phyloP scores from a whole-genome alignment of 2,888 invertebrate genomes.

The Ectemnius cavifrons region DNA sequence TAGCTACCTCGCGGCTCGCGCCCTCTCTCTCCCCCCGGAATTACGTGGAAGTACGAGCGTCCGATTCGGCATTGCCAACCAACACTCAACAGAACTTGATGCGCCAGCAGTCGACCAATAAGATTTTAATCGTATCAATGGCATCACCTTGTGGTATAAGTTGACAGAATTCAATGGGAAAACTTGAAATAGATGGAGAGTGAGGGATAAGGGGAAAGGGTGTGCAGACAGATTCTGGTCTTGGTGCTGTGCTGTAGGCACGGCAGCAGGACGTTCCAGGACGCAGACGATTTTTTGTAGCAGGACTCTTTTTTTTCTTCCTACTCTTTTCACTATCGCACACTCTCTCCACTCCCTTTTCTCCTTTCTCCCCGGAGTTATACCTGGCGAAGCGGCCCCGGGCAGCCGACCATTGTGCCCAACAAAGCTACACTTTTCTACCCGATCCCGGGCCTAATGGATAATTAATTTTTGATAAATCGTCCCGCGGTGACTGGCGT shows the following conservation, averaged over 20 bases:
- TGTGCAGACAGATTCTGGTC: slow-evolving; percentile 20
- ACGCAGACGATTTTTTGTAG: slow-evolving; percentile 74
- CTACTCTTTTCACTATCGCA: slow-evolving; percentile 19
- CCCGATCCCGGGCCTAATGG: slow-evolving; percentile 73
- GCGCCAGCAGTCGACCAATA: not conserved
- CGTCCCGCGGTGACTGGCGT: slow-evolving; percentile 71
- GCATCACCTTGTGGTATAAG: not conserved
- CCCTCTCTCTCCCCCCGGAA: slow-evolving; percentile 36
- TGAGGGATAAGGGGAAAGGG: not conserved
- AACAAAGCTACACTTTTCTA: slow-evolving; percentile 75
- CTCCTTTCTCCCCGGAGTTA: slow-evolving; percentile 44
- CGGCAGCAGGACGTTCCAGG: slow-evolving; percentile 71
- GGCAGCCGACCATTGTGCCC: slow-evolving; percentile 68
- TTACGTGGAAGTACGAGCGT: slow-evolving; percentile 40
- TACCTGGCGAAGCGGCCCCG: slow-evolving; percentile 56
- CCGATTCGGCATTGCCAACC: slow-evolving; percentile 21
- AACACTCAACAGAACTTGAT: not conserved
- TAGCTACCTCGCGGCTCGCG: slow-evolving; percentile 32
- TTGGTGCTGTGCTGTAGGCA: slow-evolving; percentile 18
- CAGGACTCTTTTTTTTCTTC: slow-evolving; percentile 37
- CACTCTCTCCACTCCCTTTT: slow-evolving; percentile 26
- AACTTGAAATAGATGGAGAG: not conserved
- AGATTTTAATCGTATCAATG: not conserved
- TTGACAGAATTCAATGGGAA: not conserved
- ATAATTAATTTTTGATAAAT: slow-evolving; percentile 78